Evolutionary conservation across 1,140 invertebrate genomes (phyloP).

Genomic region (Camponotus pennsylvanicus): DNA sequence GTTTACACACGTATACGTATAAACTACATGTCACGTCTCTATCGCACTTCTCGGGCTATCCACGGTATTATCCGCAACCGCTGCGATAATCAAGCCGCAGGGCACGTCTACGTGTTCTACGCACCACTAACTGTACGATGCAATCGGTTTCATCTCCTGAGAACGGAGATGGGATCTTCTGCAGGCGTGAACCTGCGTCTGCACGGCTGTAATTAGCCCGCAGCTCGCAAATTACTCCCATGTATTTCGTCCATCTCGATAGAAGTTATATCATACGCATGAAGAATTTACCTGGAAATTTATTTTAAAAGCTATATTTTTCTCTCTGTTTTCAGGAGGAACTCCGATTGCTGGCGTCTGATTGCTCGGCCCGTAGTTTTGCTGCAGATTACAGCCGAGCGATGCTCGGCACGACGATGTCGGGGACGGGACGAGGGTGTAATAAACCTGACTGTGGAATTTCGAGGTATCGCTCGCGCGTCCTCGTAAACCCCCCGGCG

Average conservation of each 20-base stretch:
- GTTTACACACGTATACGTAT: neutral
- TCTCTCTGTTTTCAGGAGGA: neutral
- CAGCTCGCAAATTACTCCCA: constrained; percentile 12
- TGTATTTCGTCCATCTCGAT: neutral
- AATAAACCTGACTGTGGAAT: constrained; percentile 41
- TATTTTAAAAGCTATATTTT: neutral
- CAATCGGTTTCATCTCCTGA: constrained; percentile 57
- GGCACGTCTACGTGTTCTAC: constrained; percentile 38
- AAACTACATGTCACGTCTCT: constrained; percentile 1
- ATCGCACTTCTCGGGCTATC: constrained; percentile 43
- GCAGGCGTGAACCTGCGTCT: neutral
- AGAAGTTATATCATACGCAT: neutral
- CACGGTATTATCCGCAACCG: constrained; percentile 49
- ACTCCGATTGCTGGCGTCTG: neutral
- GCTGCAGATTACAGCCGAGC: constrained; percentile 31
- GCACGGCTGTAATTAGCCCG: constrained; percentile 28
- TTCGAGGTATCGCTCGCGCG: constrained; percentile 19
- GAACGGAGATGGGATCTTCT: constrained; percentile 39
- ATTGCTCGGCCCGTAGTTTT: constrained; percentile 31
- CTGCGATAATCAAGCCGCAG: constrained; percentile 65
- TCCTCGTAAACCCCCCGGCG: constrained; percentile 59
- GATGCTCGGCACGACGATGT: neutral
- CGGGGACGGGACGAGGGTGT: neutral
- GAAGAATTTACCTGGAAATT: neutral
- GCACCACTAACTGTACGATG: constrained; percentile 39